phyloP scores from a whole-genome alignment of 2,888 invertebrate species.

The Cryptosula pallasiana region DNA sequence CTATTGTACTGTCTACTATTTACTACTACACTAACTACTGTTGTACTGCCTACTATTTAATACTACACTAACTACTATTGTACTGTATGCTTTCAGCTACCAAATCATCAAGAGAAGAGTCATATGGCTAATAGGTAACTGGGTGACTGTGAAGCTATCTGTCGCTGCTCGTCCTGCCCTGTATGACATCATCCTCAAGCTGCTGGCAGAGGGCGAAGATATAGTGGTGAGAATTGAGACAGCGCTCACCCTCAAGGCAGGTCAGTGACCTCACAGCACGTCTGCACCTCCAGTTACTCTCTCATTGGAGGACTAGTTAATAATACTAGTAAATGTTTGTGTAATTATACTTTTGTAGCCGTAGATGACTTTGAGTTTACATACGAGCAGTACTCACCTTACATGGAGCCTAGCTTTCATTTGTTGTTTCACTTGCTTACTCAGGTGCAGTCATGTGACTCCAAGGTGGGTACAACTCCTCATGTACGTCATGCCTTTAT shows the following conservation, averaged over 20 bases:
- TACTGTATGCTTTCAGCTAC: conserved; percentile 36
- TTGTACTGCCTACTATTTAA: too few relatives aligned
- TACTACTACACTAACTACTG: too few relatives aligned
- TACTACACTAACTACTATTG: too few relatives aligned
- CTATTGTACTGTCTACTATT: too few relatives aligned
- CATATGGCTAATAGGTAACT: conserved; percentile 61
- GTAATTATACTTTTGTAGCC: conserved; percentile 44
- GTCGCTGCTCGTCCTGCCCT: conserved; percentile 71
- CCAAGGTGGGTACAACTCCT: conserved; percentile 61
- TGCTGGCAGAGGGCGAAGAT: conserved; percentile 72
- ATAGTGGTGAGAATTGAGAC: conserved; percentile 82
- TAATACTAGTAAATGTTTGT: too few relatives aligned
- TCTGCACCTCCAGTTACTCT: too few relatives aligned
- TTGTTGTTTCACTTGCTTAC: conserved; percentile 77
- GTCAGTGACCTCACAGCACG: conserved; percentile 34
- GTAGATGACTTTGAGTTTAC: conserved; percentile 91
- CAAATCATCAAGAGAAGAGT: conserved; percentile 48
- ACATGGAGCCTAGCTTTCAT: conserved; percentile 71
- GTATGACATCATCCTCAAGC: conserved; percentile 65
- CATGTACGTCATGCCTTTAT: too few relatives aligned
- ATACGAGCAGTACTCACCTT: conserved; percentile 77
- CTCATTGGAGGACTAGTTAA: too few relatives aligned
- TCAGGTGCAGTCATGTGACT: conserved; percentile 84
- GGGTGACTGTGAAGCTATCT: conserved; percentile 72
- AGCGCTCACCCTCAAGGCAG: conserved; percentile 73